A percentile compares a stretch with the other conserved stretches of the same genome.
Evolutionary conservation across 1,140 invertebrate genomes (phyloP).

Genomic region (Archegozetes longisetosus): DNA sequence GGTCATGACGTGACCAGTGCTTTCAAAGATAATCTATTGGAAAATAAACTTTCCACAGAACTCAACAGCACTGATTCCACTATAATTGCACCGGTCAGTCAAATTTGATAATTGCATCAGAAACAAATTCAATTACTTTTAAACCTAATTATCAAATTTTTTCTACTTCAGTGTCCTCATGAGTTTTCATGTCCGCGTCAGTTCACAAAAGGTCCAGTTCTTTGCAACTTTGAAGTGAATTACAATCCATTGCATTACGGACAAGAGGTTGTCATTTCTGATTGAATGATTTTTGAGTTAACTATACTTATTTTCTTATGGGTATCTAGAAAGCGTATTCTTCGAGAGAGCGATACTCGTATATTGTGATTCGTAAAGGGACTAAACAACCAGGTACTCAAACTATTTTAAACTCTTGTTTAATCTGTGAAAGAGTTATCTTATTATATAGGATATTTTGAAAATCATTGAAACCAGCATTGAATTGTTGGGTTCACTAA

Average conservation of each 20-base stretch:
- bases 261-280: not conserved
- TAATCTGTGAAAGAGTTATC: not conserved
- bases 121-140: constrained; percentile 4
- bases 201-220: constrained; percentile 37
- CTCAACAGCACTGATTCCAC: not conserved
- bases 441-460: no score
- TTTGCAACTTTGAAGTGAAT: constrained; percentile 56
- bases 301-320: not conserved
- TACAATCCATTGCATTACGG: constrained; percentile 41
- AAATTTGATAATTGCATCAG: constrained; percentile 15
- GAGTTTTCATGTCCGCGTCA: constrained; percentile 50
- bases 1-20: constrained; percentile 42
- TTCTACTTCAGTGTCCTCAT: constrained; percentile 53
- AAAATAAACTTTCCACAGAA: constrained; percentile 3
- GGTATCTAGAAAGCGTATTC: constrained; percentile 25
- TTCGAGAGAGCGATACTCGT: constrained; percentile 44
- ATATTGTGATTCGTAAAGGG: constrained; percentile 27
- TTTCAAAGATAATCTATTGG: constrained; percentile 11
- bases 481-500: no score
- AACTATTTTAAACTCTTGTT: not conserved
- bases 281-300: not conserved
- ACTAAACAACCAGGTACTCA: not conserved
- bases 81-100: constrained; percentile 54
- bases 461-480: no score
- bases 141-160: constrained; percentile 18